Base-by-base conservation (phyloP, 2,797 vertebrate genomes). In the Tenualosa thibaudeaui region DNA sequence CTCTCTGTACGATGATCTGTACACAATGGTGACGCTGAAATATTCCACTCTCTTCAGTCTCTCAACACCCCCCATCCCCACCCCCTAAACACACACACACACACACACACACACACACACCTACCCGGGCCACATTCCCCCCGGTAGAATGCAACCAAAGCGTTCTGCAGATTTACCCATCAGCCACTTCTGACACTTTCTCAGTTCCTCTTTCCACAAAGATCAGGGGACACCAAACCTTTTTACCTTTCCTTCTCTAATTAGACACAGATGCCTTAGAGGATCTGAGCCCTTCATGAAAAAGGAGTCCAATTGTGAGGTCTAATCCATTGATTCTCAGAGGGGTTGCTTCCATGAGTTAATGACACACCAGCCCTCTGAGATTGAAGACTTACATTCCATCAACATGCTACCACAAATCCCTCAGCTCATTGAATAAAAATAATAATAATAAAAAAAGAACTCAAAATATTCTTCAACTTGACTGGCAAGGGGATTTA, bases 401-500 rank as follows among this genome's bases (percentile, higher is more conserved):
- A 46, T 78, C 71, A 78, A 78, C 71, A 78, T 78, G 71, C 71
- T 40, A 71, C 17, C 40, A 17, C 40, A 46, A 78, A 8, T 78
- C 68, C 68, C 68, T 71, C 10, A 4, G 37, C 71, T 78, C 71
- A n/a, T 40, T 78, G 40, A 78, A 31, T 31, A 31, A 31, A 31
- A 31, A 31, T 31, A 31, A 31, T 31, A 31, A 31, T 31, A 31
- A 31, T 31, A 40, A 78, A 46, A 78, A 37, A 31, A 10, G 19
- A 17, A 78, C 54, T 56, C 26, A 75, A 43, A 75, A 43, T 3
- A 71, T 71, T 12, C 10, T 71, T 71, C 31, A 71, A 84, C 22
- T 24, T 78, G 65, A 86, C 81, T 46, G 81, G 85, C 82, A 82
- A 71, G 84, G 75, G 81, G 40, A 46, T 78, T 78, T 43, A 46